Evolutionary conservation across 2,888 invertebrate genomes (phyloP), one percentile per base, ranked within the genome.

Genomic region (Sepioteuthis lessoniana): DNA sequence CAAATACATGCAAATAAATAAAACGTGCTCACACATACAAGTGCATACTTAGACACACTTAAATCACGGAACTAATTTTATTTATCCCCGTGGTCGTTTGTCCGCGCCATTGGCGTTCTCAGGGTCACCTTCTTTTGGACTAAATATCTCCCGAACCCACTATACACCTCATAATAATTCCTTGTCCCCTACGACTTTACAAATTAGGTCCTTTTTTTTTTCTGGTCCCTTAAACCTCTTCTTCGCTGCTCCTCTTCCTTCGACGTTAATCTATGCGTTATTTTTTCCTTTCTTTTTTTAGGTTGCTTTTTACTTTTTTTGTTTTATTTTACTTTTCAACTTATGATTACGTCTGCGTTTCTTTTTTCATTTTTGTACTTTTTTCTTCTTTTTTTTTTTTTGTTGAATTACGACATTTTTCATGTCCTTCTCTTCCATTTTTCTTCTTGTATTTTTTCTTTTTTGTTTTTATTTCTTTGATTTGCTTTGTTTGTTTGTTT

Each of bases 11-110:
- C 76, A 76, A 76, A 76, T 76, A n/a, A 76, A 76, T 35, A 16
- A 76, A 76, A 76, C 76, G 76, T 76, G 76, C 16, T 76, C 76
- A n/a, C 76, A 76, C 76, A 76, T 76, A 76, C 76, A n/a, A 76
- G 35, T n/a, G n/a, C 76, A 76, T n/a, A 16, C n/a, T 76, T 76
- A 76, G 76, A n/a, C 13, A n/a, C 76, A 35, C n/a, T 76, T 76
- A 76, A 76, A 76, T 76, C 76, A 76, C n/a, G 76, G 35, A 76
- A 76, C 13, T n/a, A 76, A 76, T 76, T 76, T n/a, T 76, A 76
- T 76, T 76, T 76, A 76, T 76, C 76, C 76, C 76, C 16, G 13
- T n/a, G 16, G n/a, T 76, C 76, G 76, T 76, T 76, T 35, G n/a
- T 35, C 76, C n/a, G 35, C 76, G 16, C 76, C n/a, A 35, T 10